phyloP scores from a whole-genome alignment of 2,888 invertebrate species.

The Ectemnius cavifrons region DNA sequence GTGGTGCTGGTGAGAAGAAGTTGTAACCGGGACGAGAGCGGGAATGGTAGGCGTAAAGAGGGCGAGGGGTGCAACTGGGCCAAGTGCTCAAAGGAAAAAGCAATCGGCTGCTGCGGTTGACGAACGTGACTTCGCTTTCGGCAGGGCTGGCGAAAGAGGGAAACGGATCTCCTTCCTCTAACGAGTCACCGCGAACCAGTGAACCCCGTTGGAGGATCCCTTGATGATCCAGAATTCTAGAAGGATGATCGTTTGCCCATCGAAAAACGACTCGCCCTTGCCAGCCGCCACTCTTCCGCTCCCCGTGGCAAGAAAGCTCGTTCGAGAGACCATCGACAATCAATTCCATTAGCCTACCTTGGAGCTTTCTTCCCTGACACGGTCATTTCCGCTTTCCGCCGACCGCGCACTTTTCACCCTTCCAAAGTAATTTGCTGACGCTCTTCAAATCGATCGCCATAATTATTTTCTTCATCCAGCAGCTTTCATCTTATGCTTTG shows the following conservation, averaged over 20 bases:
- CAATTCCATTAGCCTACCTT: constrained; percentile 39
- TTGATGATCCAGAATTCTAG: constrained; percentile 49
- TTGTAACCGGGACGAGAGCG: neutral
- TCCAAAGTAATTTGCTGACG: constrained; percentile 39
- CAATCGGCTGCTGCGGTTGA: constrained; percentile 67
- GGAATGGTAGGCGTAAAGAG: constrained; percentile 17
- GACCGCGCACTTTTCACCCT: constrained; percentile 14
- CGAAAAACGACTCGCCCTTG: constrained; percentile 26
- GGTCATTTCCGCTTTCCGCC: constrained; percentile 24
- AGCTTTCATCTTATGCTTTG: neutral
- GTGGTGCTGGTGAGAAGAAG: constrained; percentile 13
- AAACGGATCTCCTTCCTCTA: constrained; percentile 57
- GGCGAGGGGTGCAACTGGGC: constrained; percentile 51
- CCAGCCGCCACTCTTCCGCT: constrained; percentile 28
- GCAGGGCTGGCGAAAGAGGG: constrained; percentile 29
- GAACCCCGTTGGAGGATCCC: constrained; percentile 29
- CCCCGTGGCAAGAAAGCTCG: constrained; percentile 15
- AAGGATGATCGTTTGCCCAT: constrained; percentile 44
- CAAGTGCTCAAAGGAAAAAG: constrained; percentile 66
- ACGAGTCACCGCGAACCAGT: constrained; percentile 52
- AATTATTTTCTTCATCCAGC: constrained; percentile 12
- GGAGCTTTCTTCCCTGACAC: constrained; percentile 15
- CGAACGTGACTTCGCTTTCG: constrained; percentile 69
- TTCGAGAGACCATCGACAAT: constrained; percentile 23
- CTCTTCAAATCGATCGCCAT: constrained; percentile 28